Conservation (phyloP, 2,797 vertebrate genomes). For the Neomorphus geoffroyi region DNA sequence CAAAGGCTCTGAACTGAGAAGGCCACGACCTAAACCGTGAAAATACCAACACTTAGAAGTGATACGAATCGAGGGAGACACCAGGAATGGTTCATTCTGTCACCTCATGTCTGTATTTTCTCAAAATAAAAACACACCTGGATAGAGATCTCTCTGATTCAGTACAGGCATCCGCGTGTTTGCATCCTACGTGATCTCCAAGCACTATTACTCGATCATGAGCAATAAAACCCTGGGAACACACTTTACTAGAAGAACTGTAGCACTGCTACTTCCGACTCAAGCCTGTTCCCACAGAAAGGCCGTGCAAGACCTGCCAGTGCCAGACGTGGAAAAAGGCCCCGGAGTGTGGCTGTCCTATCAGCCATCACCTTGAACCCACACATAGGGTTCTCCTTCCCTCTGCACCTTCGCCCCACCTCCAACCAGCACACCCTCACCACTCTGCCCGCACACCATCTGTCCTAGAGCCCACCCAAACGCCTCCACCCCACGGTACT, state of each 20-base stretch:
- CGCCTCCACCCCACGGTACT: not conserved
- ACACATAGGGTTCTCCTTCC: rapidly evolving
- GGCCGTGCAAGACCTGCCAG: rapidly evolving
- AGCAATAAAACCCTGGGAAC: not conserved
- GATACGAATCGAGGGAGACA: rapidly evolving
- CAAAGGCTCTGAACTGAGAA: not conserved
- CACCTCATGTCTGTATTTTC: not conserved
- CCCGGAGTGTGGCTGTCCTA: not conserved
- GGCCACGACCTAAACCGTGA: not conserved
- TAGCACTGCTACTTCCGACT: not conserved
- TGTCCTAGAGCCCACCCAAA: not conserved
- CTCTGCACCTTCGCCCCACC: too few relatives aligned
- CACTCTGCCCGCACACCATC: rapidly evolving
- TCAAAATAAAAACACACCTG: not conserved
- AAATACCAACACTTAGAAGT: not conserved
- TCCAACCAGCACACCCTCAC: not conserved
- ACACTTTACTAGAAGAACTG: not conserved
- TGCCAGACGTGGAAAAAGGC: rapidly evolving
- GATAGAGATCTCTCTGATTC: not conserved
- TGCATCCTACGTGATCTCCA: not conserved
- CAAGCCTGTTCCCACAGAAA: not conserved
- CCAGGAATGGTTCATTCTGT: not conserved
- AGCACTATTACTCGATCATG: not conserved
- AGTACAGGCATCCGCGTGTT: not conserved
- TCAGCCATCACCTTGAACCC: not conserved